These are phyloP conservation scores for Leptobrachium leishanense DNA, from an alignment of 2,113 vertebrate species.

Conservation along the genomic window DNA sequence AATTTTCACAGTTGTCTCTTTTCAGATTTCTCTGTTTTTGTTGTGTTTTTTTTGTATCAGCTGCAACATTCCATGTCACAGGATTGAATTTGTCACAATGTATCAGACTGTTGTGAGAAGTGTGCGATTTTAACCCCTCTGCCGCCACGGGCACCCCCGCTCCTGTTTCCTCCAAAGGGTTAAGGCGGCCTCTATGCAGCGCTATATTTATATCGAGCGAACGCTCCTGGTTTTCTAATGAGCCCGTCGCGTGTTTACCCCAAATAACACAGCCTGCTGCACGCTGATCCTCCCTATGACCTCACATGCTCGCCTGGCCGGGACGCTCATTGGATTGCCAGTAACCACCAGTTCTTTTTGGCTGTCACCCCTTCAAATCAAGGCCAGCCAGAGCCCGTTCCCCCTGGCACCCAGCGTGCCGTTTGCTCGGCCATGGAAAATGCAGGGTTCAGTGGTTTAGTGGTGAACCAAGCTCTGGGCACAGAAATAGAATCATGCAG, in stretches of 20 bases:
- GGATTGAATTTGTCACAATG: too few species aligned
- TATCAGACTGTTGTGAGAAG: too few species aligned
- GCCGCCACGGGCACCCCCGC: background rate
- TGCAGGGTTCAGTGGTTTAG: slow-evolving; percentile 21
- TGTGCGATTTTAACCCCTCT: background rate
- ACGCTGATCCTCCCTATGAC: slow-evolving; percentile 39
- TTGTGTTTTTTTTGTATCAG: too few species aligned
- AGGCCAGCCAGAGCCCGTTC: background rate
- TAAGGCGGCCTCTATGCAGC: background rate
- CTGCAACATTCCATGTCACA: too few species aligned
- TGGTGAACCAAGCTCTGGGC: slow-evolving; percentile 14
- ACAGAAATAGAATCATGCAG: slow-evolving; percentile 20
- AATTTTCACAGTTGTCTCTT: too few species aligned
- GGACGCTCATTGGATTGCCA: slow-evolving; percentile 32
- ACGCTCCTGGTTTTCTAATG: slow-evolving; percentile 7
- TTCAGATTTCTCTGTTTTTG: too few species aligned
- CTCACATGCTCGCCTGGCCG: slow-evolving; percentile 28
- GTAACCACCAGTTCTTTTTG: slow-evolving; percentile 49
- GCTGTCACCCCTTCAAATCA: slow-evolving; percentile 44
- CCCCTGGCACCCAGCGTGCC: slow-evolving; percentile 26
- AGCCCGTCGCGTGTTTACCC: slow-evolving; percentile 31
- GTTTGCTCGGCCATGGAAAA: slow-evolving; percentile 14
- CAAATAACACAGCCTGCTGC: slow-evolving; percentile 40
- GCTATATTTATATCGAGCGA: slow-evolving; percentile 1
- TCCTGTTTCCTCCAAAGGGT: background rate